Evolutionary conservation across 2,797 vertebrate genomes (phyloP).

Genomic region (Pogoniulus pusillus): DNA sequence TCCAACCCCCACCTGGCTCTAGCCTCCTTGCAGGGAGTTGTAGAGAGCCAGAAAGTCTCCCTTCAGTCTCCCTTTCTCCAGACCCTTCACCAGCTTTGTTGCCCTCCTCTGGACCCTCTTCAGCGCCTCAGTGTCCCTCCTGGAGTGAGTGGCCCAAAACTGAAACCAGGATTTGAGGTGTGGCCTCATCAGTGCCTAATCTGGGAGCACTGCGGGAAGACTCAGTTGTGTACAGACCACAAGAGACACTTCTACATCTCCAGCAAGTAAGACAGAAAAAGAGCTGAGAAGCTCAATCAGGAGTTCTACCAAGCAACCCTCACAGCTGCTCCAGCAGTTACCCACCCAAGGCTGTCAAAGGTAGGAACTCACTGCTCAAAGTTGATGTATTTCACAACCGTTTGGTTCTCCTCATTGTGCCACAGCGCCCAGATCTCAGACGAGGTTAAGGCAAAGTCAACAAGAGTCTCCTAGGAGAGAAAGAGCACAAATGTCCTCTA

Average conservation of each 20-base stretch:
- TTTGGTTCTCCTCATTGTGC: constrained; percentile 88
- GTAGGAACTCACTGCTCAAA: constrained; percentile 89
- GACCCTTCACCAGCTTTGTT: too few species aligned
- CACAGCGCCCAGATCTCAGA: constrained; percentile 93
- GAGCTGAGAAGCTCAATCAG: neutral
- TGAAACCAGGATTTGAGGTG: too few species aligned
- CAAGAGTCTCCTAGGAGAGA: constrained; percentile 83
- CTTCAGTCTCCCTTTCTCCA: too few species aligned
- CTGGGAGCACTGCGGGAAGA: neutral
- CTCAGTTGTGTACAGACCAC: fast-evolving
- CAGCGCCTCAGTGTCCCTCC: too few species aligned
- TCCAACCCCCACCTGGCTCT: too few species aligned
- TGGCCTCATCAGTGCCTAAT: too few species aligned
- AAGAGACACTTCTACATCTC: neutral
- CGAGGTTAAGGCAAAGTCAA: constrained; percentile 90
- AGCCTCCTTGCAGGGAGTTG: too few species aligned
- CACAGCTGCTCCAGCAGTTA: neutral
- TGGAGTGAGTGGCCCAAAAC: too few species aligned
- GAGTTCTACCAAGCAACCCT: neutral
- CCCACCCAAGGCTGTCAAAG: fast-evolving
- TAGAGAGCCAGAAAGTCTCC: too few species aligned
- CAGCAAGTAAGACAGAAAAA: neutral
- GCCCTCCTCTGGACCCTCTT: too few species aligned
- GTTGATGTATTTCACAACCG: constrained; percentile 90
- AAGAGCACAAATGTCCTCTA: neutral